Evolutionary conservation across 2,113 vertebrate species (phyloP), one percentile per base, ranked within the genome.

Genomic region (Pseudolaguvia tuberculata): DNA sequence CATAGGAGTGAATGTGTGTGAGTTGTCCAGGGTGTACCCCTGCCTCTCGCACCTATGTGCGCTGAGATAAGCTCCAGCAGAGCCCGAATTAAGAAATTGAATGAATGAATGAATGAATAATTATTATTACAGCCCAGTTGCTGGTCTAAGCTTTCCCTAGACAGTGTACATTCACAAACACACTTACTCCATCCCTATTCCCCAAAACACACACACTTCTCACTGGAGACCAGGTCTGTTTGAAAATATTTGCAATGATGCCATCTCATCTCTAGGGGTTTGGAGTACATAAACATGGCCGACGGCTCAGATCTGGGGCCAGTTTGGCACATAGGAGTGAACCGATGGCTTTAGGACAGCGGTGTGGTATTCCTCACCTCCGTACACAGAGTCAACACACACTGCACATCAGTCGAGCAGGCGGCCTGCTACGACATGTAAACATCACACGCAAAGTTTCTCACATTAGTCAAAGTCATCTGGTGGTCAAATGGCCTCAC

Each of bases 201-300:
- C 63, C 55, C 73, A 81, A 77, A 61, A 80, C 31, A 68, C 72
- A 81, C 80, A 68, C 53, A 53, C 39, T 66, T 56, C 71, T 70
- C 47, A 45, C 78, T 82, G 55, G 82, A 82, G 65, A 85, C 78
- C 80, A 77, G 68, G 71, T 55, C 25, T 62, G 18, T 52, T 69
- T n/a, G 77, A 85, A 82, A 86, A 85, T 85, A 85, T 86, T 84
- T 83, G 79, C 65, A 68, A 78, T 86, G 87, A 89, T 82, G 80
- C 87, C 85, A 88, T 69, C 63, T 80, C 76, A 87, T 89, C 87
- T 89, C 88, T 80, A 88, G 77, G 87, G 85, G 77, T 85, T 80
- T 2, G 70, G 65, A 80, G 79, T 71, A 71, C 73, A 86, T 79
- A 87, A 88, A 88, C 88, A 88, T 75, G 53, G 56, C 35, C 13